Conservation (phyloP, 2,113 vertebrate species). For the Sapayoa aenigma region DNA sequence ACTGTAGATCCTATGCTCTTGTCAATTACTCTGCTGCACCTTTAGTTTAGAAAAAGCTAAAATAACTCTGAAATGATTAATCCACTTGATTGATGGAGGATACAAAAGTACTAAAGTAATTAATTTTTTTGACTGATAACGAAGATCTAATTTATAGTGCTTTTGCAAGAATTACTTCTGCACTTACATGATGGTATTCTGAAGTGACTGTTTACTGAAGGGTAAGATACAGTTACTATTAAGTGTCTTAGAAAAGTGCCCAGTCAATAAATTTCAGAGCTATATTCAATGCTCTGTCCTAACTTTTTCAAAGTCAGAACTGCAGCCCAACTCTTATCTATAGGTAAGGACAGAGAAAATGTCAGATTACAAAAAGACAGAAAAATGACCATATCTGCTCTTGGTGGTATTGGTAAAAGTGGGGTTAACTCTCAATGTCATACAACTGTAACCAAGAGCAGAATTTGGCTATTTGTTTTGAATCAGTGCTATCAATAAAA, state of each 20-base stretch:
- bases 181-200: background rate
- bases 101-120: background rate
- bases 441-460: background rate
- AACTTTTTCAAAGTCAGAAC: background rate
- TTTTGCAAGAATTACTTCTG: background rate
- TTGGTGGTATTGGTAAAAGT: background rate
- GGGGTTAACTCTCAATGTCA: conserved; percentile 32
- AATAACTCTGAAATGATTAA: conserved; percentile 30
- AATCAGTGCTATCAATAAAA: conserved; percentile 48
- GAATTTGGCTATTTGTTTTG: conserved; percentile 41
- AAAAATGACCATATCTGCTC: background rate
- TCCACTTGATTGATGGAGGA: background rate
- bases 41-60: background rate
- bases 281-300: background rate
- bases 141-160: background rate
- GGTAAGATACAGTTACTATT: background rate
- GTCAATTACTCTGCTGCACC: background rate
- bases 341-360: background rate
- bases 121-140: background rate
- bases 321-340: background rate
- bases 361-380: background rate
- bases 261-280: background rate
- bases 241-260: background rate
- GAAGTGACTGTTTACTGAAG: background rate
- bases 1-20: background rate